These are phyloP conservation scores for Imbricaverruca yamaguchii DNA, from an alignment of 2,888 invertebrate species.

Conservation along the genomic window DNA sequence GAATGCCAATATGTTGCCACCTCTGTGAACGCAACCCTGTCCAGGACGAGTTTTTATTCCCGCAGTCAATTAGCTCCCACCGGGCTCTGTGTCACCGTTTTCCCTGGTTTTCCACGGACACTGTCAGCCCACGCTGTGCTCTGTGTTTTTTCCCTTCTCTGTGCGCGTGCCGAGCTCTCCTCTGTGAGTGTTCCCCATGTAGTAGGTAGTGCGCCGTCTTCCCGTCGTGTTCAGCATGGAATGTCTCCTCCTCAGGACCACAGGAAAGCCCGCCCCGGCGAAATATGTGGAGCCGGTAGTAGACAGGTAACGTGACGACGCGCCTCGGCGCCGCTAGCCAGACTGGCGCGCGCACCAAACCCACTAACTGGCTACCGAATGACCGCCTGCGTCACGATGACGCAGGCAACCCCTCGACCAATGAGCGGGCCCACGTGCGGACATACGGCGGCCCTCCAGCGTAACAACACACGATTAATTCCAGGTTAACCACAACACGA, in stretches of 20 bases:
- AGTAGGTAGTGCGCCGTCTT: background rate
- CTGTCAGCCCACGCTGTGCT: too few relatives aligned
- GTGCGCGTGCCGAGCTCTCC: too few relatives aligned
- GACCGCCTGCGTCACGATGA: background rate
- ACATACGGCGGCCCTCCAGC: background rate
- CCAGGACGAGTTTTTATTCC: too few relatives aligned
- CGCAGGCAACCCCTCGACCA: background rate
- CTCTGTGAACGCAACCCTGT: too few relatives aligned
- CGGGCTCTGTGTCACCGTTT: too few relatives aligned
- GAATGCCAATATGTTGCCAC: too few relatives aligned
- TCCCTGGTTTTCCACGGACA: too few relatives aligned
- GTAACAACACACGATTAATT: background rate
- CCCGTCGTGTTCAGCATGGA: background rate
- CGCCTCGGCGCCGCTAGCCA: background rate
- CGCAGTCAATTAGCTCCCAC: too few relatives aligned
- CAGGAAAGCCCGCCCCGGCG: conserved; percentile 88
- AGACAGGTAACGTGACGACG: conserved; percentile 65
- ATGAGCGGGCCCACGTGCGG: background rate
- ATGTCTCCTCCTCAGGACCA: conserved; percentile 52
- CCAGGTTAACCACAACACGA: background rate
- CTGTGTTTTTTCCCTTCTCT: too few relatives aligned
- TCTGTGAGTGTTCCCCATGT: too few relatives aligned
- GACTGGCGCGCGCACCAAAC: background rate
- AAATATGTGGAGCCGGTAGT: conserved; percentile 69
- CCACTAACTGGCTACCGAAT: background rate